Base-by-base conservation (phyloP, 2,888 invertebrate species). In the Diaphora mendica region DNA sequence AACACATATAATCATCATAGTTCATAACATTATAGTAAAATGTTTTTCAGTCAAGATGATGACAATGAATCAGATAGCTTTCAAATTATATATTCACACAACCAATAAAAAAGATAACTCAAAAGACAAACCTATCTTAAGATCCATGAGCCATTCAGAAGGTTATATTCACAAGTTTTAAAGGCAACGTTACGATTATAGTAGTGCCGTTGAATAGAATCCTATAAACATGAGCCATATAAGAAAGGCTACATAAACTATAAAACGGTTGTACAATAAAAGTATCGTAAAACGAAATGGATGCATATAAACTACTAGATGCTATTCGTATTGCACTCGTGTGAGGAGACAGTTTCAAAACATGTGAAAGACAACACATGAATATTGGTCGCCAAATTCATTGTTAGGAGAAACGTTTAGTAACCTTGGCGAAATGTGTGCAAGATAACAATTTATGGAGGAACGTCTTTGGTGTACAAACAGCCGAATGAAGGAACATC, bases 211-310 rank as follows among this genome's bases (percentile, higher is more conserved):
- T 74, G 74, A 77, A 78, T 78, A 74, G 73, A 73, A 77, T 65
- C 74, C 26, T 73, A 79, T 80, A 84, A 82, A 85, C 73, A 76
- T 69, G 70, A 73, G 59, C 64, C 55, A 70, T 66, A 80, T 73
- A 79, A 70, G 76, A 80, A 80, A 81, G 79, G 80, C 76, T 77
- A 82, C 75, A 80, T 71, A 79, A 79, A 77, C 84, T 72, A 80
- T 88, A 85, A 89, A 88, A 85, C 78, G 77, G 78, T 71, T 71
- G 80, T 76, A 82, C 85, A 85, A 84, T 88, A 90, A 89, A 88
- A 87, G 75, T 48, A 75, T 81, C 81, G 81, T 89, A 87, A 89
- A 89, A 78, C 62, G 55, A 76, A 86, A 85, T 85, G 83, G 83
- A 84, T 86, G 86, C 83, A 86, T 79, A 79, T 84, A 79, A 81